A percentile compares a stretch with the other conserved stretches of the same genome.
These are phyloP conservation scores for Rhabdomys pumilio DNA, from an alignment of 2,797 vertebrate genomes.

Conservation along the genomic window DNA sequence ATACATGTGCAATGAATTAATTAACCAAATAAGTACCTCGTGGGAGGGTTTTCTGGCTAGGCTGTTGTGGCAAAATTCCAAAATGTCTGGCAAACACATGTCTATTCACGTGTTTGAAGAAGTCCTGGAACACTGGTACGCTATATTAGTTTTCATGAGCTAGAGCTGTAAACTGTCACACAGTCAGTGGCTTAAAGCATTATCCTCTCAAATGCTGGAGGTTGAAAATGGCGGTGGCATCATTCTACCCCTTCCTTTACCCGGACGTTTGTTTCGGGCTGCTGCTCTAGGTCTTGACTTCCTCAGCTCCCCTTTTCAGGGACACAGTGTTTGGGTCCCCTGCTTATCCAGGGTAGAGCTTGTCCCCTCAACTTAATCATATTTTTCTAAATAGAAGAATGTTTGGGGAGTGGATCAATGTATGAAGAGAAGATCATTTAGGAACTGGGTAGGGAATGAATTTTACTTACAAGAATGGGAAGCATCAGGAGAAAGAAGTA, in stretches of 20 bases:
- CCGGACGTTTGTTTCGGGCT: neutral
- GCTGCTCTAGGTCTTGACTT: neutral
- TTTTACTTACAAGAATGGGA: conserved; percentile 9
- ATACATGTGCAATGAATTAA: neutral
- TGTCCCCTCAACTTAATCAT: neutral
- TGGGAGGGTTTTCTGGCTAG: neutral
- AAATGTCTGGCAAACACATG: neutral
- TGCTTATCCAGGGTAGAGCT: neutral
- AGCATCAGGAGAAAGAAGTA: neutral
- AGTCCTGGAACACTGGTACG: neutral
- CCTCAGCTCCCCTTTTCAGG: neutral
- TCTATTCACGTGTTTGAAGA: neutral
- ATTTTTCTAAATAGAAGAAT: neutral
- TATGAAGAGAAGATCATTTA: neutral
- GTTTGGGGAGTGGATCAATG: neutral
- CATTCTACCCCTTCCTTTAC: neutral
- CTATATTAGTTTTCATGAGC: neutral
- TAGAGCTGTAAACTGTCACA: neutral
- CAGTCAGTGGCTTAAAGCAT: neutral
- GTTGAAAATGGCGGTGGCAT: neutral
- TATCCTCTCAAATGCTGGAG: neutral
- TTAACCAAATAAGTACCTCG: conserved; percentile 38
- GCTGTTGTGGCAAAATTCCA: conserved; percentile 25
- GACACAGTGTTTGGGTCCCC: neutral
- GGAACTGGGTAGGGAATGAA: neutral